Evolutionary conservation across 2,797 vertebrate genomes (phyloP), one percentile per base, ranked within the genome.

Genomic region (Takifugu ocellatus): DNA sequence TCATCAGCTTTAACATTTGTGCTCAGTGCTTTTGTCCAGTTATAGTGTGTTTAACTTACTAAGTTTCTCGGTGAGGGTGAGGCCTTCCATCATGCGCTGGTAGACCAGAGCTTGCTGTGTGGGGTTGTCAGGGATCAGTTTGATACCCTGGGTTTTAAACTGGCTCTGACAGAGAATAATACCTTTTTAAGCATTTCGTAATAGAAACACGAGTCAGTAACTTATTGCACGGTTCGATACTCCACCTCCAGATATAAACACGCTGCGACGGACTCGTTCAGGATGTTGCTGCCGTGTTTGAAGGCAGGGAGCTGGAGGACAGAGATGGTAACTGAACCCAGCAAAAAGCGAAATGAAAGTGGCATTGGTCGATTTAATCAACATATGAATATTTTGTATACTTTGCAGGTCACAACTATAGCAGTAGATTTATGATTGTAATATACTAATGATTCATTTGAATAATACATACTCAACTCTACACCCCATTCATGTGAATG

Each of bases 161-260:
- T 77, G 77, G 43, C n/a, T 44, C 43, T 44, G 43, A 6, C 43
- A 15, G n/a, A 44, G 43, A 44, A n/a, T 6, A 46, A 64, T 14
- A 15, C 21, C 54, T n/a, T 49, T 26, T 49, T 25, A 5, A n/a
- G 25, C 12, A 6, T 24, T 17, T n/a, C 16, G n/a, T 4, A 21
- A 11, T 6, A 39, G 5, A 25, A 5, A 36, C 33, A 11, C 9
- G 6, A 10, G 16, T 36, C 8, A 14, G 9, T 10, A 2, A 11
- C 3, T 33, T 33, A 33, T 2, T 8, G 43, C 43, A 45, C 43
- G 8, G 33, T 11, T 11, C 11, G 8, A 45, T 17, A 9, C 5
- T 17, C 15, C 76, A 92, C 91, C 90, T 91, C 91, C 77, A 92
- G 80, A 75, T 82, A 92, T 45, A 90, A 1, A 71, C 91, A 91